Conservation (phyloP, 2,888 invertebrate species). For the Cosmorhoe ocellata region DNA sequence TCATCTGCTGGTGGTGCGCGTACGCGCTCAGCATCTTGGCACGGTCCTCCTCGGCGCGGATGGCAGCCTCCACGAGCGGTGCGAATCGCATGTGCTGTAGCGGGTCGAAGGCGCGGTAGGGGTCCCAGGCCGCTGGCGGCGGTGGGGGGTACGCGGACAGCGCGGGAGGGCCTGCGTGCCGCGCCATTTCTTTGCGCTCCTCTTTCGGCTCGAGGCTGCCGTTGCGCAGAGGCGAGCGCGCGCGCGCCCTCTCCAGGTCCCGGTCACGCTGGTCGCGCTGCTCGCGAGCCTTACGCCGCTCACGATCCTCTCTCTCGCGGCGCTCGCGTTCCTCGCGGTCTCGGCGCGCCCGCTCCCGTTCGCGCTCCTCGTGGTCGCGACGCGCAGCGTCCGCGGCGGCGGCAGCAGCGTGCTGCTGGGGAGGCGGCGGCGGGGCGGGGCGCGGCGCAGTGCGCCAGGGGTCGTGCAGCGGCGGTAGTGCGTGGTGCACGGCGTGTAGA, state of each 20-base stretch:
- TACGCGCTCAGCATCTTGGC: slow-evolving; percentile 89
- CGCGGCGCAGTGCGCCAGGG: slow-evolving; percentile 59
- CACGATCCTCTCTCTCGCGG: slow-evolving; percentile 60
- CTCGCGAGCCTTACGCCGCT: slow-evolving; percentile 79
- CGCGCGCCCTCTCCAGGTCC: slow-evolving; percentile 84
- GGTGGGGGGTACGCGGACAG: slow-evolving; percentile 47
- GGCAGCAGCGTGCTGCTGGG: slow-evolving; percentile 42
- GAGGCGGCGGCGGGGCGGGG: slow-evolving; percentile 44
- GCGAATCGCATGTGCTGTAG: slow-evolving; percentile 87
- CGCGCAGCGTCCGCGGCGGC: slow-evolving; percentile 66
- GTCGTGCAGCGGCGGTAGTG: slow-evolving; percentile 67
- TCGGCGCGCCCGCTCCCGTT: slow-evolving; percentile 80
- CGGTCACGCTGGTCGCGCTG: slow-evolving; percentile 77
- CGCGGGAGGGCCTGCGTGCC: slow-evolving; percentile 82
- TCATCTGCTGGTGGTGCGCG: slow-evolving; percentile 83
- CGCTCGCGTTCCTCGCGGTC: slow-evolving; percentile 85
- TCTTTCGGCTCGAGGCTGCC: slow-evolving; percentile 80
- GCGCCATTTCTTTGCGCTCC: slow-evolving; percentile 80
- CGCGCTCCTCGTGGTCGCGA: slow-evolving; percentile 73
- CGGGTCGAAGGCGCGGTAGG: slow-evolving; percentile 88
- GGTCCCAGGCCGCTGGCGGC: slow-evolving; percentile 85
- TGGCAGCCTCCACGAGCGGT: slow-evolving; percentile 90
- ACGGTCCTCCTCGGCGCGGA: slow-evolving; percentile 90
- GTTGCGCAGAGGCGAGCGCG: slow-evolving; percentile 90
- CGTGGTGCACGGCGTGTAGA: slow-evolving; percentile 73